A percentile compares a stretch with the other conserved stretches of the same genome.
phyloP scores from a whole-genome alignment of 2,888 invertebrate genomes.

The Cephalotes varians region DNA sequence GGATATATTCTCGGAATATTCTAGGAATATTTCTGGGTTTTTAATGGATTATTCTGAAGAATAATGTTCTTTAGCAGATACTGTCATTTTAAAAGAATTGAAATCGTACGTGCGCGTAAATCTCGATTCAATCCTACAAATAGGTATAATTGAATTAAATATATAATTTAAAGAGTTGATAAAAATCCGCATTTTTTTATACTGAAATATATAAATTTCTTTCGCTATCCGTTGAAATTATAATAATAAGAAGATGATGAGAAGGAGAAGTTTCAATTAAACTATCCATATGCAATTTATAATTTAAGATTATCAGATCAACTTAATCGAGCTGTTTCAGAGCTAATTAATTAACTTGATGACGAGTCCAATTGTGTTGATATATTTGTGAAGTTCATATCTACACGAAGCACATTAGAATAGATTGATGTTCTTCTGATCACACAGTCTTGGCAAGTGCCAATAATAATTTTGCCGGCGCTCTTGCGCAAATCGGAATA shows the following conservation, averaged over 20 bases:
- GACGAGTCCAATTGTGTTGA: neutral
- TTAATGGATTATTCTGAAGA: neutral
- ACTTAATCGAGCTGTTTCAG: neutral
- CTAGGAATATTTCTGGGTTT: neutral
- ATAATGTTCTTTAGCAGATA: neutral
- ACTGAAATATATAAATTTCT: neutral
- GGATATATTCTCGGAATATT: neutral
- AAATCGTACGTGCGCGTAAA: neutral
- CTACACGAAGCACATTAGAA: constrained; percentile 46
- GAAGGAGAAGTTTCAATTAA: neutral
- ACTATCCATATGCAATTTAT: neutral
- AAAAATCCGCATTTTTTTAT: neutral
- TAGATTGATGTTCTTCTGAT: constrained; percentile 49
- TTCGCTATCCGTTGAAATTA: neutral
- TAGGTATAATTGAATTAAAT: neutral
- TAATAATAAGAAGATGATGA: neutral
- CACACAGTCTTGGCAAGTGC: constrained; percentile 58
- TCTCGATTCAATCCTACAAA: neutral
- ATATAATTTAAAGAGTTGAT: neutral
- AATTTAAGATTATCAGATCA: neutral
- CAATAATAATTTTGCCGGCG: constrained; percentile 73
- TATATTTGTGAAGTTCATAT: constrained; percentile 34
- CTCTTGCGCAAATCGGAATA: constrained; percentile 69
- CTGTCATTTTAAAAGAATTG: neutral
- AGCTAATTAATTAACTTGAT: constrained; percentile 14